Base-by-base conservation (phyloP, 2,113 vertebrate species). In the Campylomormyrus numenius region DNA sequence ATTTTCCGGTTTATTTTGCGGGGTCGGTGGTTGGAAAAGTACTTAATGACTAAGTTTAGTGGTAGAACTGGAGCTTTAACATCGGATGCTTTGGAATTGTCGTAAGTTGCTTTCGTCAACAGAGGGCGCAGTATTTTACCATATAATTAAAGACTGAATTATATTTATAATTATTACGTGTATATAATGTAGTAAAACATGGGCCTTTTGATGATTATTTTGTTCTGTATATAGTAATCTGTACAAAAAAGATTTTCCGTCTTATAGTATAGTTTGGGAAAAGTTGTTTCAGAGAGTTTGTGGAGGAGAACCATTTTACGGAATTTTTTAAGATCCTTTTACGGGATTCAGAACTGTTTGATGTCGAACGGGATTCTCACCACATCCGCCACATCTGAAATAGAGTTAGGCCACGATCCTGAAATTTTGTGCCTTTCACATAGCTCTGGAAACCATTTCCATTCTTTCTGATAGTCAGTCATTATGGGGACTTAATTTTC, bases 331-430 rank as follows among this genome's bases (percentile, higher is more conserved):
- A 80, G 5, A 39, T 84, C 19, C 50, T 42, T 89, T n/a, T 89
- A 21, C 24, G 13, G 88, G 35, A 10, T 45, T 52, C 24, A 83
- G 83, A 62, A n/a, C 77, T 8, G 35, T 87, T 74, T 89, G 39
- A 58, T 80, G 52, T 74, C 49, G 45, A 42, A 84, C 35, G 21
- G 31, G 66, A 35, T 13, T 42, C 31, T 5, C 31, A 87, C 83
- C 85, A 50, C 50, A 88, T 3, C 27, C 8, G 19, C 90, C 48
- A 87, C 74, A 87, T 90, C 56, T 85, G 83, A 88, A 77, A 58
- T 7, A 8, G 10, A 52, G 70, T 50, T 6, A 62, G 31, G 21
- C 52, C 80, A 49, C 9, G 3, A 42, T 21, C 39, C 6, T 24
- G 31, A 21, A 31, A 50, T 19, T 45, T 50, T 31, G 62, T 52